phyloP scores from a whole-genome alignment of 2,113 vertebrate genomes.

The Epinephelus fuscoguttatus region DNA sequence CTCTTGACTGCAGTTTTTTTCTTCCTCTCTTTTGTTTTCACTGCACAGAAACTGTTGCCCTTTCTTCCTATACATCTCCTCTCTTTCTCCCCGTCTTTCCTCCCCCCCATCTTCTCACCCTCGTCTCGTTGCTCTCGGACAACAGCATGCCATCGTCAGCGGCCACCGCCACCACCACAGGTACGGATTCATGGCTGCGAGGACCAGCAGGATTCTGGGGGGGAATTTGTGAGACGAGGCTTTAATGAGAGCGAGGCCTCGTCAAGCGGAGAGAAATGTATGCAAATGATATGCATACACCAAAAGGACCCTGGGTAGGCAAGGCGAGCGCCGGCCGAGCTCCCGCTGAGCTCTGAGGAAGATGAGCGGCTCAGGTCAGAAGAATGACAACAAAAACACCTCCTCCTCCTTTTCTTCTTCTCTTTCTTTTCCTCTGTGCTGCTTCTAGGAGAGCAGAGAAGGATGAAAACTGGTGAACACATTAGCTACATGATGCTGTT shows the following conservation, averaged over 20 bases:
- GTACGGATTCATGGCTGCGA: slow-evolving; percentile 88
- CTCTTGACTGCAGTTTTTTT: slow-evolving; percentile 52
- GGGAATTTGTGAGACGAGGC: slow-evolving; percentile 87
- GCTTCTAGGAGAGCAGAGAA: slow-evolving; percentile 82
- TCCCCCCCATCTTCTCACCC: slow-evolving; percentile 39
- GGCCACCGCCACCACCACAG: slow-evolving; percentile 90
- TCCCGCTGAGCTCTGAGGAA: slow-evolving; percentile 84
- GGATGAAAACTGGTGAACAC: slow-evolving; percentile 38
- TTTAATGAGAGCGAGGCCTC: slow-evolving; percentile 95
- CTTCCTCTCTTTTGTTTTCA: slow-evolving; percentile 79
- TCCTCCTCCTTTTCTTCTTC: slow-evolving; percentile 83
- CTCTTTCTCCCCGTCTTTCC: slow-evolving; percentile 44
- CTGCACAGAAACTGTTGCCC: slow-evolving; percentile 88
- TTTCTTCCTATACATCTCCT: slow-evolving; percentile 65
- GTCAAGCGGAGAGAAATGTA: slow-evolving; percentile 94
- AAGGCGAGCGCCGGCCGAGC: slow-evolving; percentile 65
- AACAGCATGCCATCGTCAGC: slow-evolving; percentile 75
- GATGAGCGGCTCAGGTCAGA: slow-evolving; percentile 95
- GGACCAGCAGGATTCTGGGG: slow-evolving; percentile 94
- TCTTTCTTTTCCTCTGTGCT: slow-evolving; percentile 26
- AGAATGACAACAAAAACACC: slow-evolving; percentile 93
- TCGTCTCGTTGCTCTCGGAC: slow-evolving; percentile 72
- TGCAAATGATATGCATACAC: slow-evolving; percentile 97
- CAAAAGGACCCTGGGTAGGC: slow-evolving; percentile 71
- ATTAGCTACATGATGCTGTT: slow-evolving; percentile 27